Evolutionary conservation across 2,888 invertebrate genomes (phyloP), one percentile per base, ranked within the genome.

Genomic region (Crepidodera aurea): DNA sequence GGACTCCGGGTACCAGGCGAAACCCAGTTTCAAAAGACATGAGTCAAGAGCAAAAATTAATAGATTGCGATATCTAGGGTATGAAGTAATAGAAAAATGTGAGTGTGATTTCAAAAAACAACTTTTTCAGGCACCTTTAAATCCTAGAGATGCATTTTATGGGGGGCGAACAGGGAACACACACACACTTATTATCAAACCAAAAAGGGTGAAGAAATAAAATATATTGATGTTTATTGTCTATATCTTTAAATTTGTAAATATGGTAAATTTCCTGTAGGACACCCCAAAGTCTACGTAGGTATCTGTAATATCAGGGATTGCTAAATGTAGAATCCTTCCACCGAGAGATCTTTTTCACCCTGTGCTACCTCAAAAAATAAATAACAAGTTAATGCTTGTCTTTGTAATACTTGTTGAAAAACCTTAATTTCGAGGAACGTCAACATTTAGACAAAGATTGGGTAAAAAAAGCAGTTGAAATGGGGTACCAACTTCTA

Each of bases 331-430:
- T 55, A 58, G 39, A 19, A 32, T 70, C 6, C 13, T 71, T 27
- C 66, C 70, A 22, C 70, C 68, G 6, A 48, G 51, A 50, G 46
- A 68, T 53, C 22, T 67, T 5, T 68, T 66, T 40, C 70, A 71
- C 42, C 69, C 69, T 6, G 68, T 71, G 2, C 39, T 69, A 16
- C 63, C 70, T 0, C 22, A 22, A 13, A 69, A 65, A 55, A 64
- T 59, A 27, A 69, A 70, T 39, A 40, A 54, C 15, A 68, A 67
- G 46, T 54, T 80, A 12, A 70, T 76, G 64, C 81, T 80, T 68
- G 64, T 72, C 60, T 81, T 2, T 80, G 79, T 69, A 63, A 70
- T 7, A 69, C 66, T 0, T 79, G 79, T 65, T 73, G 67, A 32
- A 71, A 77, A 19, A 66, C 51, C 13, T 34, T 37, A 60, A 66